Conservation (phyloP, 2,113 vertebrate species). For the Herpetotheres cachinnans region DNA sequence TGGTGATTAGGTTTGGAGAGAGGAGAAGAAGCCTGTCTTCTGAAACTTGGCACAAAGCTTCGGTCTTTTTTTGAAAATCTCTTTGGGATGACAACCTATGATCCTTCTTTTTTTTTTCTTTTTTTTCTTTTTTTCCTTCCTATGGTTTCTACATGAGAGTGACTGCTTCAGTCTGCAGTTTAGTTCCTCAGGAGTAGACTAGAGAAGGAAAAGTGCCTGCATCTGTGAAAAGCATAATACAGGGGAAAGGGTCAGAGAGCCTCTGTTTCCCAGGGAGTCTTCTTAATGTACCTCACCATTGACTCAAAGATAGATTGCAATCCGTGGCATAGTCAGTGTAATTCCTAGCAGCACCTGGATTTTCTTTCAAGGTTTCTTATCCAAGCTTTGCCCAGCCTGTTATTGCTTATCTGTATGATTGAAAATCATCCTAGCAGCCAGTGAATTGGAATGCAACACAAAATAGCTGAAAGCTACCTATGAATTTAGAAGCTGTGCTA, state of each 20-base stretch:
- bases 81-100: not conserved
- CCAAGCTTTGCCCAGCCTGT: not conserved
- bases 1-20: not conserved
- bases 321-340: not conserved
- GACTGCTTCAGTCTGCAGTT: not conserved
- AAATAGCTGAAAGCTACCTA: conserved; percentile 22
- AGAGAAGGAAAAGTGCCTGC: not conserved
- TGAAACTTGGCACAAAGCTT: not conserved
- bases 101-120: not conserved
- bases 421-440: not conserved
- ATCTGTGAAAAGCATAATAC: not conserved
- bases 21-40: not conserved
- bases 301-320: not conserved
- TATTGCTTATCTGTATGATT: not conserved
- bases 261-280: not conserved
- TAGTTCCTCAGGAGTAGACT: not conserved
- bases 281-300: not conserved
- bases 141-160: not conserved
- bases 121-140: not conserved
- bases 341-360: not conserved
- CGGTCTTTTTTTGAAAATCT: not conserved
- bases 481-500: conserved; percentile 26
- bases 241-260: not conserved
- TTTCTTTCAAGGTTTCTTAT: conserved; percentile 25
- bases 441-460: not conserved